A percentile compares a stretch with the other conserved stretches of the same genome.
These are phyloP conservation scores for Sebastes paucispinis DNA, from an alignment of 2,797 vertebrate genomes.

Conservation along the genomic window DNA sequence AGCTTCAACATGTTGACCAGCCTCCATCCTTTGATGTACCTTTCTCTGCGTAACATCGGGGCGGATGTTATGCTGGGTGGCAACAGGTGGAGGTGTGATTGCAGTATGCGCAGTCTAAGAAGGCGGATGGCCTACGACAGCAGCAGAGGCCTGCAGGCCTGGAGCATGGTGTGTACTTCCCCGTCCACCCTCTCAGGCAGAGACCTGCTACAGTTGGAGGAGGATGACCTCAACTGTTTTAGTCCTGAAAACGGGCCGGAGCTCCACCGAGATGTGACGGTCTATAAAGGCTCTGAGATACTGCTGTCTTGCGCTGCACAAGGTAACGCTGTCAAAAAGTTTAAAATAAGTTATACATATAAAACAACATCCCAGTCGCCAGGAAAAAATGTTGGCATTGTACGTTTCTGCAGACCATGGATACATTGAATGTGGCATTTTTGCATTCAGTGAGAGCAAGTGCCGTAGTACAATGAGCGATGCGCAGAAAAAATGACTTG, in stretches of 20 bases:
- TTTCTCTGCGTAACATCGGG: slow-evolving; percentile 77
- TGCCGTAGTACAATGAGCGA: neutral
- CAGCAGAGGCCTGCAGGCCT: slow-evolving; percentile 64
- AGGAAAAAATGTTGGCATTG: too few relatives aligned
- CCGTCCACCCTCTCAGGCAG: slow-evolving; percentile 66
- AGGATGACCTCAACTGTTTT: slow-evolving; percentile 75
- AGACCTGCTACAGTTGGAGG: slow-evolving; percentile 76
- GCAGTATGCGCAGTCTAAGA: slow-evolving; percentile 72
- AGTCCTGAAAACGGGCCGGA: slow-evolving; percentile 21
- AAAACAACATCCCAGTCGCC: neutral
- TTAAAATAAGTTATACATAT: neutral
- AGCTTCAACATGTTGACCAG: slow-evolving; percentile 84
- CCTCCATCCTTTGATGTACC: slow-evolving; percentile 74
- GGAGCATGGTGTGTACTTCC: slow-evolving; percentile 76
- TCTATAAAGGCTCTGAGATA: slow-evolving; percentile 68
- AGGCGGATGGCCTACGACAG: slow-evolving; percentile 70
- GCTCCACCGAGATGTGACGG: slow-evolving; percentile 66
- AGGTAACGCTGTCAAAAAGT: slow-evolving; percentile 66
- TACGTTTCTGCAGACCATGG: neutral
- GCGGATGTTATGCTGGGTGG: slow-evolving; percentile 72
- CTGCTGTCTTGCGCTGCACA: slow-evolving; percentile 72
- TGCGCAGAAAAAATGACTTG: neutral
- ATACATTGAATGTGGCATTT: neutral
- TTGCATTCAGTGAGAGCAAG: neutral
- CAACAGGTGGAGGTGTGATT: slow-evolving; percentile 85